Evolutionary conservation across 2,113 vertebrate species (phyloP).

Genomic region (Stegastes partitus): DNA sequence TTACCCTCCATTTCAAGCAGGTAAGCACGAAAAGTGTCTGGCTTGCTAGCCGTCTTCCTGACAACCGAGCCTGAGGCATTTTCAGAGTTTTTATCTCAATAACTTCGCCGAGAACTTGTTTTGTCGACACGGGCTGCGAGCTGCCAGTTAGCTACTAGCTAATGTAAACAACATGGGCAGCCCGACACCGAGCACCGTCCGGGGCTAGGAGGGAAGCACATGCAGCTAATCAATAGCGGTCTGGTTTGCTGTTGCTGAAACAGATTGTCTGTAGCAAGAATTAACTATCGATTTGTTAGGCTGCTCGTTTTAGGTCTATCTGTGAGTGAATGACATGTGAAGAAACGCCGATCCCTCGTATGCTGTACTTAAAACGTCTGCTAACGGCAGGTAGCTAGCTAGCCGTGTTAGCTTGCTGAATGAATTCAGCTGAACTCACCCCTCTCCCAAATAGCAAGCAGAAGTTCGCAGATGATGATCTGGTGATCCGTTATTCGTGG

Average conservation of each 20-base stretch:
- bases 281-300: background rate
- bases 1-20: constrained; percentile 19
- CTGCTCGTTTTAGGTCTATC: background rate
- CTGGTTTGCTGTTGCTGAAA: background rate
- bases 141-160: constrained; percentile 65
- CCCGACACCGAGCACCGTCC: constrained; percentile 42
- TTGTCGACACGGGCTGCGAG: constrained; percentile 13
- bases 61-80: fast-evolving
- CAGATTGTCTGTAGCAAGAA: too few relatives aligned
- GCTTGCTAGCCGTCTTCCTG: fast-evolving
- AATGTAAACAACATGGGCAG: constrained; percentile 83
- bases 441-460: constrained; percentile 66
- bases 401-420: constrained; percentile 75
- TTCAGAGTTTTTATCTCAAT: background rate
- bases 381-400: constrained; percentile 35
- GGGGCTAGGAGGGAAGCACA: constrained; percentile 64
- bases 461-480: constrained; percentile 60
- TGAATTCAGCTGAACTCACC: constrained; percentile 79
- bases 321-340: background rate
- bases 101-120: constrained; percentile 31
- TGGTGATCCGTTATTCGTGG: constrained; percentile 51
- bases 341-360: background rate
- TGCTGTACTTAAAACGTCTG: constrained; percentile 33
- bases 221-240: constrained; percentile 58
- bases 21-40: constrained; percentile 24